Base-by-base conservation (phyloP, 2,797 vertebrate genomes). In the Erpetoichthys calabaricus region DNA sequence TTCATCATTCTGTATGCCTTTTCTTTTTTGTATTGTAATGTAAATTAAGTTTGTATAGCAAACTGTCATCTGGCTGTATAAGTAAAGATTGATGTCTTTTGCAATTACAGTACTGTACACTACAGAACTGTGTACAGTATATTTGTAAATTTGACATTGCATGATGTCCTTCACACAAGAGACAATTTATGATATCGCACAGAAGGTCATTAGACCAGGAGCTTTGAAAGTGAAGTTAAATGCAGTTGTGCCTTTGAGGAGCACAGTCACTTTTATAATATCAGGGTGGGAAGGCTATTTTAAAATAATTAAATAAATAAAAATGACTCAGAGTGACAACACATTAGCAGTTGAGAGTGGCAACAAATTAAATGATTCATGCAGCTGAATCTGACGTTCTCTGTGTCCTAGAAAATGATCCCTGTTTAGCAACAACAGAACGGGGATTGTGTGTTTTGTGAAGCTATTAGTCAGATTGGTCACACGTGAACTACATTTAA, bases 401-500 rank as follows among this genome's bases (percentile, higher is more conserved):
- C 68, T 65, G 8, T 0, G 0, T 65, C 61, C 49, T 55, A 62
- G 67, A 51, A 67, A 66, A 67, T 57, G 56, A 70, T 71, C 65
- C 56, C 65, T 67, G 63, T 61, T 69, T 64, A 75, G 65, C 62
- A 73, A 64, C 67, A 71, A 76, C 58, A 64, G 62, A 68, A 60
- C 62, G 63, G 69, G 64, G 64, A 80, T 59, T 47, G 51, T 56
- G 63, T 55, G 61, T 53, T 50, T 74, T 67, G 59, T 5, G 49
- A 64, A 67, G 62, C 63, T 70, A 65, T 74, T 73, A 69, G 73
- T 80, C 64, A 72, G 64, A 57, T 52, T 51, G 71, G 52, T 68
- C 61, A 57, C 56, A 53, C 62, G 59, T 62, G 70, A 74, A 68
- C 63, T 55, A 62, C 58, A 64, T 71, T 68, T 69, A 70, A 62